phyloP scores from a whole-genome alignment of 2,797 vertebrate species.

The Mus caroli region DNA sequence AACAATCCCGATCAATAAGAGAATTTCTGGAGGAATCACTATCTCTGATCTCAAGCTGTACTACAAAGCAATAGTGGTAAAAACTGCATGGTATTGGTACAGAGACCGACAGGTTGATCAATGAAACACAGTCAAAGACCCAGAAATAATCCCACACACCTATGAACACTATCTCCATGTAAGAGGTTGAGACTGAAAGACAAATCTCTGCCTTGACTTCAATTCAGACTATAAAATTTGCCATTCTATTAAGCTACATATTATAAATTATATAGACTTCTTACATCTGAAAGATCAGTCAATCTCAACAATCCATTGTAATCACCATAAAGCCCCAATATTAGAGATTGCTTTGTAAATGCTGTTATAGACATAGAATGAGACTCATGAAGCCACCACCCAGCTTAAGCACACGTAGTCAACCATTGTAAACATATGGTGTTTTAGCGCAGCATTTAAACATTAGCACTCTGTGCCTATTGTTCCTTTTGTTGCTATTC shows the following conservation, averaged over 20 bases:
- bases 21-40: not conserved
- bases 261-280: slow-evolving; percentile 1
- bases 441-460: not conserved
- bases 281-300: slow-evolving; percentile 19
- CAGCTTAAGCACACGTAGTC: not conserved
- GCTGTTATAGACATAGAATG: not conserved
- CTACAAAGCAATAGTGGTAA: not conserved
- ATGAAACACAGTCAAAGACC: not conserved
- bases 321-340: not conserved
- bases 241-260: not conserved
- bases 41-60: not conserved
- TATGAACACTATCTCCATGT: not conserved
- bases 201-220: slow-evolving; percentile 22
- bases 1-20: not conserved
- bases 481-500: not conserved
- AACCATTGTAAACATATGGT: not conserved
- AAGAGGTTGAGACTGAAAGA: slow-evolving; percentile 45
- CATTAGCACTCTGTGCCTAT: not conserved
- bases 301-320: not conserved
- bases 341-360: not conserved
- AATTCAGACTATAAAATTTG: not conserved
- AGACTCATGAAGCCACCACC: not conserved
- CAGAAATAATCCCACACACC: not conserved
- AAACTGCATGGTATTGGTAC: not conserved
- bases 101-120: not conserved